Percentiles rank a stretch among this genome's conserved stretches.
Evolutionary conservation across 2,888 invertebrate genomes (phyloP).

Genomic region (Ypsolopha scabrella): DNA sequence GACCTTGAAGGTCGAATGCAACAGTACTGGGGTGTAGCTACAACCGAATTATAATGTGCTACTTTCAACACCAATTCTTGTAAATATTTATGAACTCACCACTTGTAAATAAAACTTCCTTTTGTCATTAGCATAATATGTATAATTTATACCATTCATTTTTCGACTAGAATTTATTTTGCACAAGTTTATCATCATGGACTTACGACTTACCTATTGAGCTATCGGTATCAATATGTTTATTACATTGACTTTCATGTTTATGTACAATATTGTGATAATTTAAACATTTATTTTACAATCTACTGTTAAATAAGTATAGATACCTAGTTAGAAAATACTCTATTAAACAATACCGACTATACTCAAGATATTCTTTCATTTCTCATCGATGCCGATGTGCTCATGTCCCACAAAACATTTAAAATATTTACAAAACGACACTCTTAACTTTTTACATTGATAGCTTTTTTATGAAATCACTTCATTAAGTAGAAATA

Average conservation of each 20-base stretch:
- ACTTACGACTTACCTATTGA: constrained; percentile 48
- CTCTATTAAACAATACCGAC: not conserved
- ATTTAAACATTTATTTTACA: constrained; percentile 16
- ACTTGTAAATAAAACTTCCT: constrained; percentile 57
- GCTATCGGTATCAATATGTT: constrained; percentile 15
- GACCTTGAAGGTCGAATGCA: constrained; percentile 88
- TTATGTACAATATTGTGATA: constrained; percentile 50
- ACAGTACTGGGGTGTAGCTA: constrained; percentile 92
- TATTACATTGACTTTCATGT: constrained; percentile 15
- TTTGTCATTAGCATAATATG: constrained; percentile 35
- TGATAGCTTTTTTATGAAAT: not conserved
- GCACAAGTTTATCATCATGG: constrained; percentile 62
- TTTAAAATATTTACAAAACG: constrained; percentile 1
- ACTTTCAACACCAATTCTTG: not conserved
- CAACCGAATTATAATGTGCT: constrained; percentile 78
- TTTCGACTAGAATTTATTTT: constrained; percentile 64
- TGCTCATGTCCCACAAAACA: not conserved
- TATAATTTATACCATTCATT: constrained; percentile 47
- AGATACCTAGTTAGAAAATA: not conserved
- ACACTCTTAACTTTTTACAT: not conserved
- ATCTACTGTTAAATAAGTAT: constrained; percentile 1
- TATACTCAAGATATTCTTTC: not conserved
- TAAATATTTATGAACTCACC: not conserved
- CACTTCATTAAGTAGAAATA: not conserved
- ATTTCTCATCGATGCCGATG: not conserved